Evolutionary conservation across 2,113 vertebrate genomes (phyloP).

Genomic region (Corapipo altera): DNA sequence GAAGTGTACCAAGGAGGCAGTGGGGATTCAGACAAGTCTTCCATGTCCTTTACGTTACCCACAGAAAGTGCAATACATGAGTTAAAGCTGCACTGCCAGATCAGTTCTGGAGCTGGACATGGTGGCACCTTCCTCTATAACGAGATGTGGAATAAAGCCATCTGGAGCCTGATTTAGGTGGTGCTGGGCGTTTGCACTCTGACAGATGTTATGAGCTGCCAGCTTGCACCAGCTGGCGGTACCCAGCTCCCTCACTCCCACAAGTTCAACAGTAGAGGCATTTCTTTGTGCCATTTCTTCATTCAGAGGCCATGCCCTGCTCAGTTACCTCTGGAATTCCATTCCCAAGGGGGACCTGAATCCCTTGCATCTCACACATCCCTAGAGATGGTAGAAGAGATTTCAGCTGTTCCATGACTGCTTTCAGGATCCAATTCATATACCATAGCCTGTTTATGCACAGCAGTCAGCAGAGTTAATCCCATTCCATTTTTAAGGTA

Average conservation of each 20-base stretch:
- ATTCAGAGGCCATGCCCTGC: fast-evolving
- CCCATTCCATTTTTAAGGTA: not conserved
- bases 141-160: fast-evolving
- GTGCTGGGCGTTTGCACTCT: not conserved
- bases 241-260: not conserved
- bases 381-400: not conserved
- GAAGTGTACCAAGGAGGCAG: not conserved
- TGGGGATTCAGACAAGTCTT: conserved; percentile 14
- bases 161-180: not conserved
- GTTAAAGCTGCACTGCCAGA: not conserved
- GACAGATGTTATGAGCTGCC: not conserved
- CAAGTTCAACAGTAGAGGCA: not conserved
- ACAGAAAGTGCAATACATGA: not conserved
- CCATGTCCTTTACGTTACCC: not conserved
- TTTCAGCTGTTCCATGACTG: not conserved
- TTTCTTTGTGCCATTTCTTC: not conserved
- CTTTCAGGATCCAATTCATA: not conserved
- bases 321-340: not conserved
- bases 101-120: not conserved
- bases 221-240: not conserved
- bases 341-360: not conserved
- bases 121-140: not conserved
- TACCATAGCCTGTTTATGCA: not conserved
- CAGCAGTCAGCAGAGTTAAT: not conserved
- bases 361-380: fast-evolving